Evolutionary conservation across 1,140 invertebrate species (phyloP).

Genomic region (Nasonia longicornis): DNA sequence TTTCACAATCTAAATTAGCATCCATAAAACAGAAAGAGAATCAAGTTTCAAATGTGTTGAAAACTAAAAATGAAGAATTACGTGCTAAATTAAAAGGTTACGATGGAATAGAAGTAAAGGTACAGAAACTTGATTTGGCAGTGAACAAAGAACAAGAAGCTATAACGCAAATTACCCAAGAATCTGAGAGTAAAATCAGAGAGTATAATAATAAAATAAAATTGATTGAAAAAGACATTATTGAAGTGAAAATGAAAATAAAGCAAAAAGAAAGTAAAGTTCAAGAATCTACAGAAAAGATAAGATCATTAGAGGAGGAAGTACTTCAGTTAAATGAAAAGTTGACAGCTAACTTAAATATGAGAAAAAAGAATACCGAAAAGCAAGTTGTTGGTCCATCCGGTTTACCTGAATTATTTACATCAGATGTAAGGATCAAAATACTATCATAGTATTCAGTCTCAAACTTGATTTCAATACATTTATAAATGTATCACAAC

Average conservation of each 20-base stretch:
- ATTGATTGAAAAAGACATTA: neutral
- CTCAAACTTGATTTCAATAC: too few relatives aligned
- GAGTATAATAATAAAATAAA: conserved; percentile 28
- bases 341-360: conserved; percentile 3
- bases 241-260: conserved; percentile 1
- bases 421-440: conserved; percentile 17
- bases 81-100: conserved; percentile 10
- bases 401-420: conserved; percentile 16
- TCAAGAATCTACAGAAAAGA: neutral
- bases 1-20: conserved; percentile 24
- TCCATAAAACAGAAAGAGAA: conserved; percentile 26
- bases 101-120: conserved; percentile 24
- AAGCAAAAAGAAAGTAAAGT: neutral
- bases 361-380: neutral
- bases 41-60: conserved; percentile 22
- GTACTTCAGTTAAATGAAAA: conserved; percentile 22
- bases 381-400: neutral
- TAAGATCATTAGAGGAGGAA: conserved; percentile 27
- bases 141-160: conserved; percentile 30
- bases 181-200: neutral
- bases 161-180: neutral
- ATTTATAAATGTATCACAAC: neutral
- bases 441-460: too few relatives aligned
- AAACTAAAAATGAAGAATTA: conserved; percentile 32
- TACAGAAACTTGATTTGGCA: neutral